phyloP scores from a whole-genome alignment of 2,113 vertebrate genomes.

The Delphinapterus leucas region DNA sequence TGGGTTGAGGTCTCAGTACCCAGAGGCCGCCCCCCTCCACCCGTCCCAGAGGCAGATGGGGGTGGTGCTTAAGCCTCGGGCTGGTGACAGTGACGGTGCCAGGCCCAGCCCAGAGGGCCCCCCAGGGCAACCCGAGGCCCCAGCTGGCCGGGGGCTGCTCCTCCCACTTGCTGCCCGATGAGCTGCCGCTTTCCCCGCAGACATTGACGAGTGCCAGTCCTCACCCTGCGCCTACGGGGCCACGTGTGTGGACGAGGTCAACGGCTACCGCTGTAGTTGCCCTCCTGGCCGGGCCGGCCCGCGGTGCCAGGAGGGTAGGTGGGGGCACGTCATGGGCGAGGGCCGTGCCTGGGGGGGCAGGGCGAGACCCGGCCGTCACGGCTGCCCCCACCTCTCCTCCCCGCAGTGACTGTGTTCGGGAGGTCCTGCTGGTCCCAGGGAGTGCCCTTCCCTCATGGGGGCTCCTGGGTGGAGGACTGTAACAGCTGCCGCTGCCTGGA shows the following conservation, averaged over 20 bases:
- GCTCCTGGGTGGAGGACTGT: conserved; percentile 93
- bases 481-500: conserved; percentile 92
- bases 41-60: fast-evolving
- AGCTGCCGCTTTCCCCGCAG: conserved; percentile 66
- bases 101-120: neutral
- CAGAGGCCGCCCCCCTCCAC: fast-evolving
- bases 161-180: fast-evolving
- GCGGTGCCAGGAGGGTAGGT: conserved; percentile 92
- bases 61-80: neutral
- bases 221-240: conserved; percentile 93
- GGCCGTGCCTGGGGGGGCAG: fast-evolving
- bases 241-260: conserved; percentile 94
- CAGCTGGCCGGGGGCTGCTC: neutral
- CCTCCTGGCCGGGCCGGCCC: conserved; percentile 89
- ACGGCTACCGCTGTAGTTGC: conserved; percentile 91
- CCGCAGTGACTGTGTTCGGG: conserved; percentile 87
- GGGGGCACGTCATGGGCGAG: fast-evolving
- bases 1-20: neutral
- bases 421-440: conserved; percentile 90
- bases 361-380: fast-evolving
- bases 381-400: too few relatives aligned
- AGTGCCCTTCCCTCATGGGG: conserved; percentile 88
- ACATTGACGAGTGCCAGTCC: conserved; percentile 97
- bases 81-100: fast-evolving
- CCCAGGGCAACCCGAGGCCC: fast-evolving